A percentile compares a stretch with the other conserved stretches of the same genome.
phyloP scores from a whole-genome alignment of 2,888 invertebrate species.

The Lycophotia porphyrea region DNA sequence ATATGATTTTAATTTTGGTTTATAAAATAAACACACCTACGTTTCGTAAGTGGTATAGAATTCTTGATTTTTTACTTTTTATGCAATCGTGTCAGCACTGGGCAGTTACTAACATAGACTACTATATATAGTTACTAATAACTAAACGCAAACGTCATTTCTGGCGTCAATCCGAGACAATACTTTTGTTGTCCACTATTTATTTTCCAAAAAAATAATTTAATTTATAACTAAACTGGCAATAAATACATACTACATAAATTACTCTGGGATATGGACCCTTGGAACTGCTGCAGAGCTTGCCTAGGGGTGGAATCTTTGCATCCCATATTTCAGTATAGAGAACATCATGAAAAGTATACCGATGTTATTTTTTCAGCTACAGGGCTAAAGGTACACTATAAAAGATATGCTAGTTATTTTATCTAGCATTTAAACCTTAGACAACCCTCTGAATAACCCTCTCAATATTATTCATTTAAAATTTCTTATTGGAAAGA shows the following conservation, averaged over 20 bases:
- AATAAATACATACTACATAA: background rate
- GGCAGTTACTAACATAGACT: too few species aligned
- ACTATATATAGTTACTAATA: background rate
- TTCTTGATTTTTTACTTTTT: background rate
- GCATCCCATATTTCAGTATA: conserved; percentile 75
- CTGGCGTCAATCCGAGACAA: conserved; percentile 13
- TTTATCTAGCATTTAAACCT: background rate
- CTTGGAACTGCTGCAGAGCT: conserved; percentile 81
- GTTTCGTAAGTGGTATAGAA: background rate
- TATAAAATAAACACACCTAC: background rate
- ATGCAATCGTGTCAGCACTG: too few species aligned
- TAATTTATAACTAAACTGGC: conserved; percentile 3
- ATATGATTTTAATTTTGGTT: background rate
- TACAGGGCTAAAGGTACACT: conserved; percentile 79
- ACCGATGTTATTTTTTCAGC: conserved; percentile 72
- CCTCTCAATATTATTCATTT: too few species aligned
- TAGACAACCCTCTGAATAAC: background rate
- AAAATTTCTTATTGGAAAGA: conserved; percentile 5
- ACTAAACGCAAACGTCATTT: conserved; percentile 52
- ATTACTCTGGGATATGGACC: conserved; percentile 63
- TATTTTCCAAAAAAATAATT: background rate
- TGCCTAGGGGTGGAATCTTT: conserved; percentile 76
- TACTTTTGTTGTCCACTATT: conserved; percentile 8
- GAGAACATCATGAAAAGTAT: conserved; percentile 78
- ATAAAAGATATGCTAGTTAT: background rate